A percentile compares a stretch with the other conserved stretches of the same genome.
phyloP scores from a whole-genome alignment of 2,888 invertebrate species.

The Diaphora mendica region DNA sequence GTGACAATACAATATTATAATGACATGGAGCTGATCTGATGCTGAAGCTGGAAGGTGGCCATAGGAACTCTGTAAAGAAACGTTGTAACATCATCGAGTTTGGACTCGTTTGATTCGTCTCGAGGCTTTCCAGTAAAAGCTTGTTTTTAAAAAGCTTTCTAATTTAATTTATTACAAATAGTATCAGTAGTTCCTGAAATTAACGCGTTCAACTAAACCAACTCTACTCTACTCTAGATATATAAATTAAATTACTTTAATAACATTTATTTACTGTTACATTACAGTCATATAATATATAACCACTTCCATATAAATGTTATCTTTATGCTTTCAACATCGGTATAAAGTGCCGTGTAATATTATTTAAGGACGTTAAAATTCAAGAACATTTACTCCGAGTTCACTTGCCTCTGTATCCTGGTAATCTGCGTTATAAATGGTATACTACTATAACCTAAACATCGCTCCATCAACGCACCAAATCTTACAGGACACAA shows the following conservation, averaged over 20 bases:
- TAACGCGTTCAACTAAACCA: no score
- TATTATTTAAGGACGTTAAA: conserved; percentile 28
- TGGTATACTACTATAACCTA: conserved; percentile 52
- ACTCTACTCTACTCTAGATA: no score
- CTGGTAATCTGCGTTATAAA: conserved; percentile 55
- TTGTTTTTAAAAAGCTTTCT: no score
- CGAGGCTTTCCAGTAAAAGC: no score
- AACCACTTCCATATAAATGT: not conserved
- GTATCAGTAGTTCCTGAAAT: no score
- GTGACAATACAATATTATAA: no score
- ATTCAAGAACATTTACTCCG: conserved; percentile 32
- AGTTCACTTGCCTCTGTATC: conserved; percentile 40
- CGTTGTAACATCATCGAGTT: no score
- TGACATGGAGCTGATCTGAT: no score
- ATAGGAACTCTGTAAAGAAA: no score
- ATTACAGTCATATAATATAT: not conserved
- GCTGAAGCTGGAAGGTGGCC: no score
- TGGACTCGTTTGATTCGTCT: no score
- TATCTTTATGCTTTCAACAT: conserved; percentile 3
- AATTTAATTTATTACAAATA: no score
- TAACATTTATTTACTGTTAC: not conserved
- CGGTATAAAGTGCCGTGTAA: conserved; percentile 7
- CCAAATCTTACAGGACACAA: conserved; percentile 43
- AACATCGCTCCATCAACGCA: conserved; percentile 57
- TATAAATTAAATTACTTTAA: not conserved